These are phyloP conservation scores for Adelphocoris suturalis DNA, from an alignment of 2,888 invertebrate genomes.

Conservation along the genomic window DNA sequence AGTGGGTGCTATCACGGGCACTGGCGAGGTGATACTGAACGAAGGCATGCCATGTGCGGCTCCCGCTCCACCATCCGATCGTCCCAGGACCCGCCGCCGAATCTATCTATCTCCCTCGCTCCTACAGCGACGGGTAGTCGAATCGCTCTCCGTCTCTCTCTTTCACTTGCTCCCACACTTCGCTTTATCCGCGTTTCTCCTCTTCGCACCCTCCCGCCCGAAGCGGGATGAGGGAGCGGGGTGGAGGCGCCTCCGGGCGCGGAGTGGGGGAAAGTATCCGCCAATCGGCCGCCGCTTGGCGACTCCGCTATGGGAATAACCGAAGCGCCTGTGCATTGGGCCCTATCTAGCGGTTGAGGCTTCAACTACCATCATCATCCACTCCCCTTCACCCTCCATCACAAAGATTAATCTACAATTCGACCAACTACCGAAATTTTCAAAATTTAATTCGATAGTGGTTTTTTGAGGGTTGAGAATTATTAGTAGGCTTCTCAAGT, in stretches of 20 bases:
- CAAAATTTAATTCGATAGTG: neutral
- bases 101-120: constrained; percentile 33
- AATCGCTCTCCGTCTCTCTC: constrained; percentile 58
- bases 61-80: constrained; percentile 51
- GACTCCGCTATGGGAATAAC: constrained; percentile 55
- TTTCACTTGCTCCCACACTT: constrained; percentile 53
- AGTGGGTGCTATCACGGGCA: constrained; percentile 71
- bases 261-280: constrained; percentile 78
- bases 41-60: constrained; percentile 67
- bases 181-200: constrained; percentile 51
- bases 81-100: constrained; percentile 32
- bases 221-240: neutral
- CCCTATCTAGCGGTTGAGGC: constrained; percentile 65
- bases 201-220: constrained; percentile 20
- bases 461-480: no score
- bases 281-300: constrained; percentile 78
- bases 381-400: constrained; percentile 74
- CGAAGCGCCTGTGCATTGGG: constrained; percentile 66
- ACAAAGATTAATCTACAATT: constrained; percentile 53
- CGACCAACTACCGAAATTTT: constrained; percentile 44
- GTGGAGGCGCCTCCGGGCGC: constrained; percentile 65
- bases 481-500: no score
- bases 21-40: constrained; percentile 72
- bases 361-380: constrained; percentile 47
- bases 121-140: neutral